Conservation (phyloP, 1,140 invertebrate species). For the Goniozus legneri region DNA sequence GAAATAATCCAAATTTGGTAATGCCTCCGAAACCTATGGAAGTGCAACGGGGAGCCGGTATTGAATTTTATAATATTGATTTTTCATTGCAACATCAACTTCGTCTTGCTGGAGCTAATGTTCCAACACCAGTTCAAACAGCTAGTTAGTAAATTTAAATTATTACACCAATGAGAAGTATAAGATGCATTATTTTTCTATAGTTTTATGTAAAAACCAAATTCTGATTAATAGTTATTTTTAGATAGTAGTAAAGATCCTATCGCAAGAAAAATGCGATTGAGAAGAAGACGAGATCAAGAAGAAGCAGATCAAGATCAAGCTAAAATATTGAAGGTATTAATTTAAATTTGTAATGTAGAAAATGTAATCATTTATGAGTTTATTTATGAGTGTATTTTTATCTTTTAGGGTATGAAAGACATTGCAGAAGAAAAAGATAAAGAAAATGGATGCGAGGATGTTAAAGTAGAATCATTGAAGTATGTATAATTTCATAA, state of each 20-base stretch:
- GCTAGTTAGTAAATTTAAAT: slow-evolving; percentile 59
- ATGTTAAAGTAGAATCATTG: slow-evolving; percentile 65
- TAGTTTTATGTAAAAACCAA: background rate
- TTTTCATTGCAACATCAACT: slow-evolving; percentile 96
- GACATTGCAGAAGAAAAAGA: slow-evolving; percentile 92
- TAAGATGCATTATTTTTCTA: too few relatives aligned
- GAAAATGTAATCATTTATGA: background rate
- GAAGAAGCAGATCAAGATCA: slow-evolving; percentile 87
- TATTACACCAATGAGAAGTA: too few relatives aligned
- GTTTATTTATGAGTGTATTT: background rate
- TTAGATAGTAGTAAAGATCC: slow-evolving; percentile 74
- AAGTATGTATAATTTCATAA: slow-evolving; percentile 57
- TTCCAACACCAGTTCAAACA: slow-evolving; percentile 67
- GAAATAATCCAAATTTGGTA: slow-evolving; percentile 92
- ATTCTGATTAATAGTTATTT: background rate
- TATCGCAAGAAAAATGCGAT: slow-evolving; percentile 86
- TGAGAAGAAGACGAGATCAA: slow-evolving; percentile 70
- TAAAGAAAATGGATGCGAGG: slow-evolving; percentile 60
- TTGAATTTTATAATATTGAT: slow-evolving; percentile 98
- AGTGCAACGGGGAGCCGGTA: slow-evolving; percentile 73
- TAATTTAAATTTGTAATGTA: slow-evolving; percentile 22
- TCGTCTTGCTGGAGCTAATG: slow-evolving; percentile 84
- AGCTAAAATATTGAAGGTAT: slow-evolving; percentile 87
- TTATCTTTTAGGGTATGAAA: slow-evolving; percentile 79
- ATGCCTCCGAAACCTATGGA: slow-evolving; percentile 96